Evolutionary conservation across 2,888 invertebrate genomes (phyloP), one percentile per base, ranked within the genome.

Genomic region (Graphium colonna): DNA sequence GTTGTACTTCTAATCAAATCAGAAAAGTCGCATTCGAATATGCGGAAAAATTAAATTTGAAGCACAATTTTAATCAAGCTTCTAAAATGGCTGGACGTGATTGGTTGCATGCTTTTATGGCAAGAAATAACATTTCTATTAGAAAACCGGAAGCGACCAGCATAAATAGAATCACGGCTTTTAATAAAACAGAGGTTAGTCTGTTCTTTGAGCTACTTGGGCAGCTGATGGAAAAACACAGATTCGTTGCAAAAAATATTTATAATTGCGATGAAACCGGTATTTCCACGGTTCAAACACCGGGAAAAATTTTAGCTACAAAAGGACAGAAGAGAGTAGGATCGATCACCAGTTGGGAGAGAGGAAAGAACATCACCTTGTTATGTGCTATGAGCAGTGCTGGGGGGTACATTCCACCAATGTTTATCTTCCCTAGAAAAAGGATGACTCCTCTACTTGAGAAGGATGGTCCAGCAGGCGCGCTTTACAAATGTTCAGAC

Each of bases 401-500:
- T 75, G 82, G 8, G 46, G 54, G 10, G 7, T 83, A 61, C 59
- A 65, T 86, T 21, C 82, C 83, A 4, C 84, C 82, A 1, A 79
- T 87, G 79, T 82, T 85, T 61, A 82, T 87, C 44, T 87, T 75
- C 53, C 80, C 80, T n/a, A n/a, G n/a, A n/a, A 73, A 82, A 58
- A 73, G 77, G 52, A 65, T 79, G 74, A 73, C 71, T 41, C 72
- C 74, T 9, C 55, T 58, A 0, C 65, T 85, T 8, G 70, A 78
- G 57, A 73, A 73, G 49, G 77, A 75, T 69, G 81, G 82, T 12
- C 79, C 78, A 59, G 52, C 67, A 56, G 71, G 73, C 41, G 67
- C 77, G 28, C 5, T 28, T 4, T 4, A 68, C 51, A 65, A 58
- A 57, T 65, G 63, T 39, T 70, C 68, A 9, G 60, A 68, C 10